Evolutionary conservation across 2,113 vertebrate genomes (phyloP).

Genomic region (Stigmatopora argus): DNA sequence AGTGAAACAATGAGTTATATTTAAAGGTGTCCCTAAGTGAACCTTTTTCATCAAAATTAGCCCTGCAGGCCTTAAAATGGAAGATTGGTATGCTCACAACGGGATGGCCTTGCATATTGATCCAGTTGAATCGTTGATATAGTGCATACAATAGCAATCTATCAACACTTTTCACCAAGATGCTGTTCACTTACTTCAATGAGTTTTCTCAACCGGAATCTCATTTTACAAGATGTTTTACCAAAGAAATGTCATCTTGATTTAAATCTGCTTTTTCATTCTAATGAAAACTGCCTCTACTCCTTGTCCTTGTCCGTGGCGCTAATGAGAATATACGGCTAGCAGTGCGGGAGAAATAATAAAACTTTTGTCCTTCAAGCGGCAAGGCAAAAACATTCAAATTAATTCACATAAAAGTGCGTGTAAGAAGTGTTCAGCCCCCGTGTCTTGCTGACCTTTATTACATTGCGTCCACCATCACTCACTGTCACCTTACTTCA

Average conservation of each 20-base stretch:
- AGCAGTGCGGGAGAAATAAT: not conserved
- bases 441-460: conserved; percentile 42
- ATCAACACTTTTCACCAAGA: conserved; percentile 24
- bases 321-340: conserved; percentile 31
- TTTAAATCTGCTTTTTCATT: conserved; percentile 28
- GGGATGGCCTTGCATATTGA: conserved; percentile 46
- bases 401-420: conserved; percentile 41
- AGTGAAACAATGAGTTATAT: conserved; percentile 23
- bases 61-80: conserved; percentile 5
- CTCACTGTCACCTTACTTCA: conserved; percentile 16
- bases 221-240: conserved; percentile 9
- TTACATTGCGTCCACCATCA: conserved; percentile 30
- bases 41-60: conserved; percentile 26
- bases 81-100: conserved; percentile 39
- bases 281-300: conserved; percentile 17
- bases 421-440: conserved; percentile 24
- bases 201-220: conserved; percentile 10
- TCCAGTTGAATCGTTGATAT: conserved; percentile 40
- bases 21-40: conserved; percentile 22
- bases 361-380: conserved; percentile 37
- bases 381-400: conserved; percentile 21
- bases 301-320: conserved; percentile 3
- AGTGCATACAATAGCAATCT: conserved; percentile 21
- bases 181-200: conserved; percentile 5
- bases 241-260: conserved; percentile 27